Evolutionary conservation across 2,888 invertebrate genomes (phyloP).

Genomic region (Eilema caniola): DNA sequence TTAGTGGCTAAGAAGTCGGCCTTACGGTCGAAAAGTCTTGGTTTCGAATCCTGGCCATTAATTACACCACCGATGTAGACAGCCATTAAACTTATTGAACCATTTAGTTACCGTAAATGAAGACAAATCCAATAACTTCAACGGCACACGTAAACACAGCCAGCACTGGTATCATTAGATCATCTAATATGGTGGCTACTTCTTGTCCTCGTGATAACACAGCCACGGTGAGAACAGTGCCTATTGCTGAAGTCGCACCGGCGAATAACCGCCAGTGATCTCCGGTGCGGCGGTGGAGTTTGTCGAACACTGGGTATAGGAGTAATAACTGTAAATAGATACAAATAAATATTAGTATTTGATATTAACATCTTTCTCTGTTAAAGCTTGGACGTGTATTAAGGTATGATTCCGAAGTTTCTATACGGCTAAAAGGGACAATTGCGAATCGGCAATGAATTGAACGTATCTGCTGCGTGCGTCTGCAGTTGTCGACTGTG

Average conservation of each 20-base stretch:
- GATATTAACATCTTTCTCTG: no score
- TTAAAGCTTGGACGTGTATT: no score
- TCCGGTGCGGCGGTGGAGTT: constrained; percentile 72
- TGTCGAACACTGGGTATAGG: constrained; percentile 79
- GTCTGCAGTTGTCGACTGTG: no score
- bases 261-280: constrained; percentile 81
- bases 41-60: no score
- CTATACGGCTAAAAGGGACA: no score
- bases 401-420: no score
- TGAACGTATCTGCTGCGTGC: no score
- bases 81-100: no score
- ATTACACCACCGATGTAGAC: no score
- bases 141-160: constrained; percentile 73
- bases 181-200: constrained; percentile 72
- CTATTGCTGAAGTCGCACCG: constrained; percentile 73
- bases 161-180: constrained; percentile 72
- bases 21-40: no score
- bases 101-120: constrained; percentile 75
- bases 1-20: no score
- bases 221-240: constrained; percentile 75
- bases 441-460: no score
- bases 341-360: neutral
- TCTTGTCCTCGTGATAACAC: constrained; percentile 73
- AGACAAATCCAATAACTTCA: constrained; percentile 79
- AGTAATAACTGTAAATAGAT: constrained; percentile 71